These are phyloP conservation scores for Rhynchomys soricoides DNA, from an alignment of 2,113 vertebrate genomes.

Conservation along the genomic window DNA sequence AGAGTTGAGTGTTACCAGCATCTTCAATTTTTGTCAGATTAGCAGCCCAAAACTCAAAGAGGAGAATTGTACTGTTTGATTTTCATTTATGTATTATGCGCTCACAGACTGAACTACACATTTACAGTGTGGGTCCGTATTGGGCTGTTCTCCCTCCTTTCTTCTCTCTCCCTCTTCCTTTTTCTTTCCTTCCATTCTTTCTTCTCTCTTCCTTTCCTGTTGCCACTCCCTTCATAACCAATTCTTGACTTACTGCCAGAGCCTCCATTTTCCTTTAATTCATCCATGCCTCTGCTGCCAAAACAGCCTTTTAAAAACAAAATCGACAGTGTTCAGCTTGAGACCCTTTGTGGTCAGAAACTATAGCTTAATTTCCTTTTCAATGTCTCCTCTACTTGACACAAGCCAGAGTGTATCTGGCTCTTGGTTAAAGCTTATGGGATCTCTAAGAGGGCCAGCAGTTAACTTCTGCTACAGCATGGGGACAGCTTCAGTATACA, in stretches of 20 bases:
- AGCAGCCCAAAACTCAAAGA: not conserved
- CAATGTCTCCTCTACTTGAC: conserved; percentile 43
- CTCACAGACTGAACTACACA: not conserved
- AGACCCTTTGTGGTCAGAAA: not conserved
- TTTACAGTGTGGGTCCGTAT: not conserved
- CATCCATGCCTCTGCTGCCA: conserved; percentile 27
- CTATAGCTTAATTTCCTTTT: conserved; percentile 8
- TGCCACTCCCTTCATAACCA: not conserved
- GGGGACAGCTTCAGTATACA: not conserved
- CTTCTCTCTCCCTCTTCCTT: not conserved
- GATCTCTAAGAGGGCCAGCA: not conserved
- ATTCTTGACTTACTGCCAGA: conserved; percentile 15
- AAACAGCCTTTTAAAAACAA: conserved; percentile 11
- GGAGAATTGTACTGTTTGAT: not conserved
- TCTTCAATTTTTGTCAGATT: conserved; percentile 41
- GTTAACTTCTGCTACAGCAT: not conserved
- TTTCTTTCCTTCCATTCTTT: not conserved
- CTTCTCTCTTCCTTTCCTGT: not conserved
- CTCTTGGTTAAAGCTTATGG: not conserved
- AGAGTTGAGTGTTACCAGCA: not conserved
- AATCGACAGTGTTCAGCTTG: not conserved
- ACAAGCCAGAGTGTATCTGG: not conserved
- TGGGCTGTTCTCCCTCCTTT: not conserved
- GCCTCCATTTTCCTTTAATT: not conserved
- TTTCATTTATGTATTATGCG: not conserved